A percentile compares a stretch with the other conserved stretches of the same genome.
Conservation (phyloP, 1,140 invertebrate genomes). For the Brachionus rotundiformis region DNA sequence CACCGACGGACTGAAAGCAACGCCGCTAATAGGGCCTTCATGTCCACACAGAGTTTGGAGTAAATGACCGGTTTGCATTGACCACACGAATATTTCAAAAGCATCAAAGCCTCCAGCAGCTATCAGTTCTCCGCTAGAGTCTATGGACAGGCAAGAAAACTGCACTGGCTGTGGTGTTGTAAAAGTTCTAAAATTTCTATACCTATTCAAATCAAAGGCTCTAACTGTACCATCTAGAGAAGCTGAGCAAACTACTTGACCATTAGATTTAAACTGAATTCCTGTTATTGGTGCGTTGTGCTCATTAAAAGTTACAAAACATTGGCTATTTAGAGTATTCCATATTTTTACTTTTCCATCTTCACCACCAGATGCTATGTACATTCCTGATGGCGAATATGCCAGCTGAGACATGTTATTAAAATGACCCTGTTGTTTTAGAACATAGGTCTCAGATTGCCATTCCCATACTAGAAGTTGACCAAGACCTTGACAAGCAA, state of each 20-base stretch:
- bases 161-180: conserved; percentile 85
- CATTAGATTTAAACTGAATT: conserved; percentile 77
- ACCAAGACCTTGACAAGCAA: conserved; percentile 76
- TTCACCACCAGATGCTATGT: conserved; percentile 86
- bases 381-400: conserved; percentile 87
- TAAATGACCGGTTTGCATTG: conserved; percentile 82
- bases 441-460: conserved; percentile 96
- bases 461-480: conserved; percentile 97
- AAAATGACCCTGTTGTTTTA: conserved; percentile 93
- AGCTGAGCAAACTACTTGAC: conserved; percentile 84
- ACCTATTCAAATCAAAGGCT: conserved; percentile 83
- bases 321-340: conserved; percentile 85
- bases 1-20: conserved; percentile 77
- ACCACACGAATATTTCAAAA: conserved; percentile 95
- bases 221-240: conserved; percentile 92
- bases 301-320: conserved; percentile 89
- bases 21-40: conserved; percentile 80
- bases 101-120: conserved; percentile 87
- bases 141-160: conserved; percentile 85
- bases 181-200: conserved; percentile 93
- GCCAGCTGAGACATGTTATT: conserved; percentile 78
- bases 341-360: conserved; percentile 94
- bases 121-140: conserved; percentile 83
- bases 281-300: conserved; percentile 79
- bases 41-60: conserved; percentile 80